phyloP scores from a whole-genome alignment of 2,888 invertebrate species.

The Cheilosia impressa region DNA sequence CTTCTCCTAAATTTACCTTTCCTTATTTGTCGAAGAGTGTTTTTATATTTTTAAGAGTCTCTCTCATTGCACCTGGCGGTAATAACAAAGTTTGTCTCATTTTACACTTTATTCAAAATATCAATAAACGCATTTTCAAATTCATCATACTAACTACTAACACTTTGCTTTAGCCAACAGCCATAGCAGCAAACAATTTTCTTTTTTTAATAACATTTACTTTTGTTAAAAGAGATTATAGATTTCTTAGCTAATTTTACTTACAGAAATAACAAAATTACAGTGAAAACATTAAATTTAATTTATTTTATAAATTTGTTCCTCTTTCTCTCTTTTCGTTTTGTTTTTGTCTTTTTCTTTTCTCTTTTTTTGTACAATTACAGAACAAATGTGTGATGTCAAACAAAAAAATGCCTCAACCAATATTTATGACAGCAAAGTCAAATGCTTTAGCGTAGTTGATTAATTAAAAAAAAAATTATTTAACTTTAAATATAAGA shows the following conservation, averaged over 20 bases:
- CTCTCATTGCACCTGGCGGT: constrained; percentile 7
- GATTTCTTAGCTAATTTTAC: constrained; percentile 13
- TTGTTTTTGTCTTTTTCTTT: constrained; percentile 68
- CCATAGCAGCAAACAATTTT: constrained; percentile 25
- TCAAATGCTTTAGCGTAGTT: constrained; percentile 72
- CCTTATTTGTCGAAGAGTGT: not conserved
- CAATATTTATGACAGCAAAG: constrained; percentile 82
- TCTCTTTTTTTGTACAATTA: constrained; percentile 68
- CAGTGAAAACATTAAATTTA: constrained; percentile 9
- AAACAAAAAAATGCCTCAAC: constrained; percentile 79
- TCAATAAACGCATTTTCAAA: not conserved
- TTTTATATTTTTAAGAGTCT: not conserved
- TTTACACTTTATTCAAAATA: not conserved
- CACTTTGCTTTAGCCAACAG: constrained; percentile 42
- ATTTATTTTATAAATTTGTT: constrained; percentile 29
- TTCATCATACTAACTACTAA: not conserved
- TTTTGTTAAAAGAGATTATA: not conserved
- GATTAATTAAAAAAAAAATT: constrained; percentile 9
- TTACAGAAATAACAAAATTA: constrained; percentile 7
- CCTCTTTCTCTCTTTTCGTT: constrained; percentile 68
- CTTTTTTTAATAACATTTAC: not conserved
- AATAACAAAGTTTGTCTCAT: not conserved
- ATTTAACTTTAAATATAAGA: not conserved
- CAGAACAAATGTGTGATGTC: constrained; percentile 84
- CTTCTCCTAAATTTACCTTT: not conserved